Base-by-base conservation (phyloP, 2,888 invertebrate genomes). In the Trichopria drosophilae region DNA sequence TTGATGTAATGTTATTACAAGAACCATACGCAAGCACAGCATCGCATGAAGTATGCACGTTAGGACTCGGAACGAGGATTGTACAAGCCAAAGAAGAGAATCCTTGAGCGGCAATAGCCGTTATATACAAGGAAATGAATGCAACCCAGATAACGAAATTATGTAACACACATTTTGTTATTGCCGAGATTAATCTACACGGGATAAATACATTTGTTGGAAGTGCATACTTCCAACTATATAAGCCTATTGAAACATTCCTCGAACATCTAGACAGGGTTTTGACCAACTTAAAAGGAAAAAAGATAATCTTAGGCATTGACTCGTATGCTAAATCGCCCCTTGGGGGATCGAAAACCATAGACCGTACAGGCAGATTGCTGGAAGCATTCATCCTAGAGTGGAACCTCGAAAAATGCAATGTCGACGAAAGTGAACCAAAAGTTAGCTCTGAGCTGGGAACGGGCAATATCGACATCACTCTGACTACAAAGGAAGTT, bases 261-360 rank as follows among this genome's bases (percentile, higher is more conserved):
- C 9, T 51, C 1, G 4, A 35, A 2, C 20, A 34, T 7, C 18
- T 50, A 1, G 13, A 6, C 0, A 24, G 12, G 16, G 36, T 48
- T 5, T 0, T 55, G 10, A 0, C 7, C 1, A 22, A 10, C 1
- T 36, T 55, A 6, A 28, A 19, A 10, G 47, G 51, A 1, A 16
- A 44, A 6, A 35, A 20, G 23, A 35, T 51, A 1, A 31, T 55
- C 1, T 13, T 51, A 1, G 39, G 44, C 2, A n/a, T 29, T 1
- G 55, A 51, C 23, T 13, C 40, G 1, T 51, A 55, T 13, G 55
- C 48, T 1, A 51, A 34, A 15, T 55, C 49, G 0, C 15, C 18
- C 0, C 2, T 9, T 6, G 48, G 55, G 51, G 15, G 20, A 6
- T 43, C 31, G 5, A 1, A n/a, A 0, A 6, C 3, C 0, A 18